Percentiles rank a stretch among this genome's conserved stretches.
Conservation (phyloP, 2,797 vertebrate species). For the Molossus alvarezi region DNA sequence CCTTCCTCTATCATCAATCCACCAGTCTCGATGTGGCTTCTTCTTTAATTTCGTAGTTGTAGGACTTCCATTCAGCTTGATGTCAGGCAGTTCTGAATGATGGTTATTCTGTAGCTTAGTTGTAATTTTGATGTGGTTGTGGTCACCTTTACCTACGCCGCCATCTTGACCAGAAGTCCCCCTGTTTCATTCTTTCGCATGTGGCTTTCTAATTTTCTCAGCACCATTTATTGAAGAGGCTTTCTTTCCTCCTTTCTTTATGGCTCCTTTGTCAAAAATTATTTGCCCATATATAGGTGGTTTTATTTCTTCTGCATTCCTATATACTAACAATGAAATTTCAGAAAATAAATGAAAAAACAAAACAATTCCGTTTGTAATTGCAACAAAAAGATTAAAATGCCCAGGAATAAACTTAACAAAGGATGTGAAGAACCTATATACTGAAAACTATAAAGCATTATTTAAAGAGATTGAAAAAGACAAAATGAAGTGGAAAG, state of each 20-base stretch:
- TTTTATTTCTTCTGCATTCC: not conserved
- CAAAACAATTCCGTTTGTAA: not conserved
- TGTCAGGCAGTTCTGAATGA: no score
- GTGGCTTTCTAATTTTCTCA: not conserved
- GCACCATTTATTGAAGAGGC: not conserved
- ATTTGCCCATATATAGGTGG: not conserved
- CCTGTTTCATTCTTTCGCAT: not conserved
- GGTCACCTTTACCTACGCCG: no score
- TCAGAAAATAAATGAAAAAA: conserved; percentile 15
- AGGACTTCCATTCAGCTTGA: no score
- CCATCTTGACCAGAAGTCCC: no score
- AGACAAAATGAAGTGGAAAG: not conserved
- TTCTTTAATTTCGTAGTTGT: no score
- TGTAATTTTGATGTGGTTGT: no score
- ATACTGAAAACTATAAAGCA: not conserved
- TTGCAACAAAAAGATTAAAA: not conserved
- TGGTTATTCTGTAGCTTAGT: no score
- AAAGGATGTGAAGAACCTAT: not conserved
- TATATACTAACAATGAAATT: not conserved
- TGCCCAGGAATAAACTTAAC: not conserved
- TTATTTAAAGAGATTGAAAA: not conserved
- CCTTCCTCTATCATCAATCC: no score
- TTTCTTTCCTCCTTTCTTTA: not conserved
- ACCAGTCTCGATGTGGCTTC: no score
- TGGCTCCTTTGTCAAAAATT: not conserved